These are phyloP conservation scores for Lasius platythorax DNA, from an alignment of 2,888 invertebrate species.

Conservation along the genomic window DNA sequence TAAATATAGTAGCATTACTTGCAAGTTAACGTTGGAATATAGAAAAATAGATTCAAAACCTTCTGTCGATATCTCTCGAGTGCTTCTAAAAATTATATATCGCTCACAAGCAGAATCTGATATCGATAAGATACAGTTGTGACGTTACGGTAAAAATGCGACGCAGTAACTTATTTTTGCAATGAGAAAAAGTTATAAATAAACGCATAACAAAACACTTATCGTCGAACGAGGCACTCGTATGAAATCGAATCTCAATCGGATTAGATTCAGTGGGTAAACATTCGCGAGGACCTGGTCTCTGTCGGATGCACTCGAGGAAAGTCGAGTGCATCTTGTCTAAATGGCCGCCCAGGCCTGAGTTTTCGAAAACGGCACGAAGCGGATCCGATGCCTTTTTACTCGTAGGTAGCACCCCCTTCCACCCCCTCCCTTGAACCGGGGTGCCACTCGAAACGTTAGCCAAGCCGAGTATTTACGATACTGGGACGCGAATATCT, in stretches of 20 bases:
- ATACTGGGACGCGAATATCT: slow-evolving; percentile 56
- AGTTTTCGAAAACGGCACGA: slow-evolving; percentile 30
- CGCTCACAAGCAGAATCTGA: background rate
- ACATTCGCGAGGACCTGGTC: background rate
- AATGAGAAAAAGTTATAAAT: background rate
- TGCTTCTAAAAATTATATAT: slow-evolving; percentile 4
- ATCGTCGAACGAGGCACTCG: background rate
- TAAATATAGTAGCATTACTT: slow-evolving; percentile 2
- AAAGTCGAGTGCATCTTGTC: background rate
- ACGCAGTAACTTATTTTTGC: background rate
- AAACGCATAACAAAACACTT: background rate
- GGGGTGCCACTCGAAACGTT: slow-evolving; percentile 60
- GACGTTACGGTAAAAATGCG: background rate
- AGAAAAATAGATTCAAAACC: background rate
- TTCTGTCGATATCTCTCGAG: background rate
- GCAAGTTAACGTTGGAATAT: background rate
- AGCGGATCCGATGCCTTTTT: slow-evolving; percentile 23
- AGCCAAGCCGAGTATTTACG: slow-evolving; percentile 47
- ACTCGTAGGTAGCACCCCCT: background rate
- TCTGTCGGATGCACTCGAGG: background rate
- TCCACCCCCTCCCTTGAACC: background rate
- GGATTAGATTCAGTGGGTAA: background rate
- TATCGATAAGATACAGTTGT: slow-evolving; percentile 13
- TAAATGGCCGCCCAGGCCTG: background rate
- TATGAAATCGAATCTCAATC: background rate